A percentile compares a stretch with the other conserved stretches of the same genome.
phyloP scores from a whole-genome alignment of 2,797 vertebrate genomes.

The Coregonus ussuriensis region DNA sequence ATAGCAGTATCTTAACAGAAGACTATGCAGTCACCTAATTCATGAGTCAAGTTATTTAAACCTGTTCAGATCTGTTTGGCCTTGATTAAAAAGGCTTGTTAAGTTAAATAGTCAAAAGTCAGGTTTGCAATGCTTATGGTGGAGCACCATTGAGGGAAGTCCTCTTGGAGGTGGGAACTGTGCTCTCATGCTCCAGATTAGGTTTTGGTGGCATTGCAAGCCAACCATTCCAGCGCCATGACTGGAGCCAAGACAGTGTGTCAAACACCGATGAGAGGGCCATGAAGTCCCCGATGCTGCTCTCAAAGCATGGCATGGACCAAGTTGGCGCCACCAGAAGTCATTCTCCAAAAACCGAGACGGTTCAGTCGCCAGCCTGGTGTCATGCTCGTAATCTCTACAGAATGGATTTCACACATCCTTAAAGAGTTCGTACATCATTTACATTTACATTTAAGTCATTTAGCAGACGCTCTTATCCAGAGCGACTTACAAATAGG shows the following conservation, averaged over 20 bases:
- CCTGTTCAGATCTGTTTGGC: background rate
- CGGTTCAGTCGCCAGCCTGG: slow-evolving; percentile 21
- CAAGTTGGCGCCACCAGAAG: slow-evolving; percentile 51
- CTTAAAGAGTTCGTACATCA: background rate
- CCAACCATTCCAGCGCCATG: too few species aligned
- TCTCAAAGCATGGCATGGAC: slow-evolving; percentile 36
- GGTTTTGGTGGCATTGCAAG: too few species aligned
- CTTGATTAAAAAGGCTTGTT: background rate
- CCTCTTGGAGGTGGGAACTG: slow-evolving; percentile 48
- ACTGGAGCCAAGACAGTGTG: too few species aligned
- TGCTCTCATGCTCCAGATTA: too few species aligned
- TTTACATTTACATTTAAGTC: too few species aligned
- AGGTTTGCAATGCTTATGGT: slow-evolving; percentile 63
- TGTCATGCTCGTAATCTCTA: slow-evolving; percentile 25
- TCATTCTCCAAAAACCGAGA: slow-evolving; percentile 53
- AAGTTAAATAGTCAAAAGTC: slow-evolving; percentile 1
- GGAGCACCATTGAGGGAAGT: slow-evolving; percentile 42
- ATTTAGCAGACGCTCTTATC: too few species aligned
- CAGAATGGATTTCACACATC: slow-evolving; percentile 16
- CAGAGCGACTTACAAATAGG: too few species aligned
- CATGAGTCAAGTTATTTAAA: background rate
- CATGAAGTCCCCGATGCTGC: slow-evolving; percentile 25
- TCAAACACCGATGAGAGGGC: too few species aligned
- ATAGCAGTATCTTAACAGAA: slow-evolving; percentile 57
- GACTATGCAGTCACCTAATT: background rate